Base-by-base conservation (phyloP, 2,888 invertebrate genomes). In the Agrenia bidenticulata region DNA sequence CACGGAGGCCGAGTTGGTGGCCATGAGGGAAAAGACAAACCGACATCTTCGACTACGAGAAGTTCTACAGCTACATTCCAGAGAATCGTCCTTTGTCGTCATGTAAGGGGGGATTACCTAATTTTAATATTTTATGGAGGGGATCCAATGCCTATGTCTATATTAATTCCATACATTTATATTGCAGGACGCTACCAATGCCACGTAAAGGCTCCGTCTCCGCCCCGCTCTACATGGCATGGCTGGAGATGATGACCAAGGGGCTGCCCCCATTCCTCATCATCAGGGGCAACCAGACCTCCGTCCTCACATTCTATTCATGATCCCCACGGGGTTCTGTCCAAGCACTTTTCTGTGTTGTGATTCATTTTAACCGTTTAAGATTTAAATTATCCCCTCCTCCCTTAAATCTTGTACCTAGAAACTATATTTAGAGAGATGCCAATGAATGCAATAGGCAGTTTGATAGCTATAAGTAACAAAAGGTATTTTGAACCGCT, bases 221-320 rank as follows among this genome's bases (percentile, higher is more conserved):
- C 1, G 92, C 94, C 1, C 89, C 92, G 0, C 83, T 97, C 54
- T 97, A 97, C 82, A 92, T 96, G 92, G 90, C 94, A 15, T 98
- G 97, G 97, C 81, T 98, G 77, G 97, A 97, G 82, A 86, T 89
- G 78, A 83, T 97, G 77, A 93, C 94, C 27, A 86, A 85, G 76
- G 89, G 88, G 77, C 85, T 97, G 82, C 95, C 94, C 51, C 95
- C 97, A 0, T 82, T 83, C 79, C 83, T 98, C 67, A 84, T 93
- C 55, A 89, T 93, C 59, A 84, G 93, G 70, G 93, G 93, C 73
- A 93, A 93, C 80, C 93, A 93, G 79, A 88, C 89, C 23, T 91
- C 92, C 70, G 93, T 93, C 64, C 84, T 93, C 68, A 93, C 93
- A 24, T 93, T 93, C 84, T 93, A 94, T 81, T 93, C 93, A 50